These are phyloP conservation scores for Hozukius guyotensis DNA, from an alignment of 2,797 vertebrate genomes.

Conservation along the genomic window DNA sequence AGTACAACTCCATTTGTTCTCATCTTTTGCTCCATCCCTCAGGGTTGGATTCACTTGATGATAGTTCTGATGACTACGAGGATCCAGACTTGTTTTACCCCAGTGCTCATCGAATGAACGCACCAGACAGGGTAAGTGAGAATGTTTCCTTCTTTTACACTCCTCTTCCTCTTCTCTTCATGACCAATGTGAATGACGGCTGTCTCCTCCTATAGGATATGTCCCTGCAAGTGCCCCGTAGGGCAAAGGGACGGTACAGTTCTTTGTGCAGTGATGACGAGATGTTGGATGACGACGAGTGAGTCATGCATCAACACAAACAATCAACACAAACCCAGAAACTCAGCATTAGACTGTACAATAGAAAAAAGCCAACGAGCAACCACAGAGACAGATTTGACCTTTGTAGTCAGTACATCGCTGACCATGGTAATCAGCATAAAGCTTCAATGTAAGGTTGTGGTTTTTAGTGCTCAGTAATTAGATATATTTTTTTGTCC, in stretches of 20 bases:
- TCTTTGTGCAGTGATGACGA: constrained; percentile 84
- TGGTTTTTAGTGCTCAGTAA: not conserved
- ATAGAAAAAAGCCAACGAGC: not conserved
- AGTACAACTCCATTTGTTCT: not conserved
- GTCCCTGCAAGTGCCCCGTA: constrained; percentile 63
- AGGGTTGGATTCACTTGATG: constrained; percentile 36
- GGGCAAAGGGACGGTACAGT: constrained; percentile 31
- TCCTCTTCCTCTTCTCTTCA: not conserved
- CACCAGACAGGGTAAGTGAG: constrained; percentile 62
- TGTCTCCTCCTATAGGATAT: constrained; percentile 69
- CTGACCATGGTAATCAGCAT: not conserved
- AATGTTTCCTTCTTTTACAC: not conserved
- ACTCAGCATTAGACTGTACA: not conserved
- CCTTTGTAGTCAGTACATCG: not conserved
- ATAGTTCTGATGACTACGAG: constrained; percentile 76
- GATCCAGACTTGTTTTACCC: constrained; percentile 52
- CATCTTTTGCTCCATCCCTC: not conserved
- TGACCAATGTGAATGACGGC: constrained; percentile 30
- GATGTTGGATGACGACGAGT: constrained; percentile 77
- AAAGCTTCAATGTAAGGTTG: not conserved
- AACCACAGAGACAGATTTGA: not conserved
- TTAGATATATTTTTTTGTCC: not conserved
- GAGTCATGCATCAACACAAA: constrained; percentile 47
- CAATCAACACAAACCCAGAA: not conserved
- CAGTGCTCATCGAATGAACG: constrained; percentile 47